Evolutionary conservation across 2,113 vertebrate species (phyloP), one percentile per base, ranked within the genome.

Genomic region (Melanerpes aurifrons): DNA sequence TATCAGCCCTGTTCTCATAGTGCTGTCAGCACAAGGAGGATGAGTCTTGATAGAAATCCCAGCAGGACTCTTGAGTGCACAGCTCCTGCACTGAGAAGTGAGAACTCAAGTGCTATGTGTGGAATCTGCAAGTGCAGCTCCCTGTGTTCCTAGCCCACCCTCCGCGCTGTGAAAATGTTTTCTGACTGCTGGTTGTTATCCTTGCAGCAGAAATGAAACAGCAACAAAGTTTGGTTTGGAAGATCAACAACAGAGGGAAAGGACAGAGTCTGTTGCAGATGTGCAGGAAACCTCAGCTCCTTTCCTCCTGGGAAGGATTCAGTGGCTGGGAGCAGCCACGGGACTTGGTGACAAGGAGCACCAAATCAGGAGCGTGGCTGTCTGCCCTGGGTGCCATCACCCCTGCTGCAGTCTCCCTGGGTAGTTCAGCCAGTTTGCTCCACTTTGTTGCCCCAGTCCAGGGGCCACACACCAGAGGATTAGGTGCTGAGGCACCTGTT

Each of bases 61-160:
- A 43, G 19, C 3, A 9, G 56, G 40, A 66, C 47, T 26, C 32
- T 17, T 17, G 28, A 3, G 14, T 8, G 28, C 50, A 11, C 48
- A 17, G 43, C 43, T 86, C 47, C 81, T 53, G 72, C 20, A 8
- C 24, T 0, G 3, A 79, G 85, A 58, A 71, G 54, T 58, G 76
- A 83, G 82, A 79, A 71, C 54, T 79, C 63, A 54, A 91, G 85
- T 37, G 62, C 76, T 61, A 48, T 8, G 20, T 53, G 71, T 63
- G 85, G 88, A 89, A 79, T 86, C 89, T 47, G 63, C 62, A 62
- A 91, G 67, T 78, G 88, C 67, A 82, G 81, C 76, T 78, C 74
- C 76, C 67, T 53, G 62, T 47, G 57, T 69, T 74, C 63, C 76
- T 57, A 61, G 47, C 91, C 72, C 86, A 54, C 72, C 68, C 88